Evolutionary conservation across 2,797 vertebrate species (phyloP).

Genomic region (Sardinella longiceps): DNA sequence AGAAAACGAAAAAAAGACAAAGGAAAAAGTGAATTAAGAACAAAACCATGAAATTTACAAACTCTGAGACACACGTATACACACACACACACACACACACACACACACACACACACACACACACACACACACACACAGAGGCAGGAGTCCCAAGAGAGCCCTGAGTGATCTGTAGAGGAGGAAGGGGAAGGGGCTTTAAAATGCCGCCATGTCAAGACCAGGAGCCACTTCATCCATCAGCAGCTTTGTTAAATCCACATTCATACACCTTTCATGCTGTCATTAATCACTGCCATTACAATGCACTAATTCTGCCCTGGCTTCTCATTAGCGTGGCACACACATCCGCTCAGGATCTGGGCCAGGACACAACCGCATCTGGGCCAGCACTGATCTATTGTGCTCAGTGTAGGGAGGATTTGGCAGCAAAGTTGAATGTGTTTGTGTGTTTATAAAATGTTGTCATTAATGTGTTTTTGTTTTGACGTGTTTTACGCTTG

Average conservation of each 20-base stretch:
- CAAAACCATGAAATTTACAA: background rate
- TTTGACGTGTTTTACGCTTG: background rate
- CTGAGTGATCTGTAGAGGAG: background rate
- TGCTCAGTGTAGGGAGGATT: background rate
- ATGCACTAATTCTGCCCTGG: background rate
- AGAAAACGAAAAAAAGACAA: too few species aligned
- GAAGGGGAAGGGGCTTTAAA: background rate
- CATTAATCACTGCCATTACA: slow-evolving; percentile 5
- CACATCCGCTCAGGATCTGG: background rate
- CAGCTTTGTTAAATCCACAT: background rate
- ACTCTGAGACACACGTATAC: background rate
- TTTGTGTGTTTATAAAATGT: background rate
- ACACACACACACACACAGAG: slow-evolving; percentile 19
- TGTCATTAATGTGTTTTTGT: background rate
- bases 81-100: slow-evolving; percentile 31
- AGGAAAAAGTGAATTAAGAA: background rate
- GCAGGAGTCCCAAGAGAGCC: background rate
- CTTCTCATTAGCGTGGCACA: background rate
- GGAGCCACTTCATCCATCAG: background rate
- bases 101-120: slow-evolving; percentile 32
- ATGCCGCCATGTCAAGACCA: background rate
- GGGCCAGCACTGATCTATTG: too few species aligned
- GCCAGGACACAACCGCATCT: background rate
- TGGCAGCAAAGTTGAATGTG: background rate
- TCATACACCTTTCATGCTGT: background rate